A percentile compares a stretch with the other conserved stretches of the same genome.
These are phyloP conservation scores for Laticauda laticaudata DNA, from an alignment of 2,113 vertebrate genomes.

Conservation along the genomic window DNA sequence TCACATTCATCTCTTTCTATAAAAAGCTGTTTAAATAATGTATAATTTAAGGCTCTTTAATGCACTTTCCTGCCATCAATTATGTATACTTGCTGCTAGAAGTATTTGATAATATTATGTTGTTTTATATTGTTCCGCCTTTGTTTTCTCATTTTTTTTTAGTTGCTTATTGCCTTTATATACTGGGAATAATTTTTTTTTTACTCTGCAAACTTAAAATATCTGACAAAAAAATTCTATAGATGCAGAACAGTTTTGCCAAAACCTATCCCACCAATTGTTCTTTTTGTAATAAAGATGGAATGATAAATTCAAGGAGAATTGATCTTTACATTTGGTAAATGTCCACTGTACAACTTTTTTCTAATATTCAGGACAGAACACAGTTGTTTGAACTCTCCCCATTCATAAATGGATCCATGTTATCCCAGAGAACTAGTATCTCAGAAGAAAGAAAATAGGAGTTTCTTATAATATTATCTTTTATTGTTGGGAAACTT, in stretches of 20 bases:
- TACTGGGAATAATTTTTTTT: neutral
- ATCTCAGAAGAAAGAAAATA: neutral
- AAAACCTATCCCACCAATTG: neutral
- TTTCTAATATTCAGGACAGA: neutral
- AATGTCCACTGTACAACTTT: neutral
- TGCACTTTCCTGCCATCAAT: constrained; percentile 55
- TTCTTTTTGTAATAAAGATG: accelerated
- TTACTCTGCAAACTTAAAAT: neutral
- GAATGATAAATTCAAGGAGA: neutral
- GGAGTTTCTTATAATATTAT: neutral
- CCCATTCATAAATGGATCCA: neutral
- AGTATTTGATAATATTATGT: constrained; percentile 49
- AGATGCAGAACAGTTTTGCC: accelerated
- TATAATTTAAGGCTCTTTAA: constrained; percentile 41
- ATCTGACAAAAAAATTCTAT: neutral
- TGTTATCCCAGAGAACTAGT: neutral
- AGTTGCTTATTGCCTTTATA: constrained; percentile 27
- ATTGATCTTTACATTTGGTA: neutral
- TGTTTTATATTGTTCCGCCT: constrained; percentile 21
- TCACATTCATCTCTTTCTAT: constrained; percentile 57
- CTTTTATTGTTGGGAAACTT: neutral
- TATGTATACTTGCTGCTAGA: constrained; percentile 51
- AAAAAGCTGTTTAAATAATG: constrained; percentile 63
- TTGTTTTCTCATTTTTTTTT: constrained; percentile 23
- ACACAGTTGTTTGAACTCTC: neutral